Base-by-base conservation (phyloP, 2,113 vertebrate genomes). In the Cyanoramphus novaezelandiae region DNA sequence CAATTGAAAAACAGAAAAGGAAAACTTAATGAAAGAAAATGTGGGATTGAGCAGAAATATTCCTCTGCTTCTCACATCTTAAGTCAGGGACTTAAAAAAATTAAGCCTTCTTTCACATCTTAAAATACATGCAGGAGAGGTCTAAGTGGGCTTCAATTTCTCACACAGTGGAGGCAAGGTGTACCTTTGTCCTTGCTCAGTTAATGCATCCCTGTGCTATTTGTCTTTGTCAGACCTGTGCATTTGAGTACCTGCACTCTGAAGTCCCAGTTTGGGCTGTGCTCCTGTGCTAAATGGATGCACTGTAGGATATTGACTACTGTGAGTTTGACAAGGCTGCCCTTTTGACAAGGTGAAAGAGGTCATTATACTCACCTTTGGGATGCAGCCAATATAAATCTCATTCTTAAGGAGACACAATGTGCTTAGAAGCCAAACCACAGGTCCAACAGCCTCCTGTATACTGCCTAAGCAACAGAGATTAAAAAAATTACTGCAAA, bases 171-270 rank as follows among this genome's bases (percentile, higher is more conserved):
- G 95, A 95, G 94, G 94, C 92, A 93, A 63, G 82, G 64, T 74
- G 98, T 99, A 98, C 98, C 97, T 99, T 99, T 97, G 98, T 99
- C 99, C 99, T 99, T 99, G 98, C 97, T 98, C 93, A 7, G 93
- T 94, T 97, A 97, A 95, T 95, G 96, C 93, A 96, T 97, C 95
- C 97, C 95, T 62, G 93, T 93, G 97, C 97, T 98, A 99, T 99
- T 98, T 98, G 98, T 99, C 99, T 99, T 96, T 99, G 98, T 99
- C 99, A 99, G 95, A 96, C 65, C 86, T 53, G 41, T 96, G 93
- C 95, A 96, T 98, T 98, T 97, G 93, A 97, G 97, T 95, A 97
- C 93, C 97, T 96, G 97, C 92, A 96, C 96, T 98, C 97, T 17
- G 10, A 88, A 97, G 97, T 97, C 96, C 94, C 97, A 78, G 90